These are phyloP conservation scores for Falcunculus frontatus DNA, from an alignment of 2,113 vertebrate genomes.

Conservation along the genomic window DNA sequence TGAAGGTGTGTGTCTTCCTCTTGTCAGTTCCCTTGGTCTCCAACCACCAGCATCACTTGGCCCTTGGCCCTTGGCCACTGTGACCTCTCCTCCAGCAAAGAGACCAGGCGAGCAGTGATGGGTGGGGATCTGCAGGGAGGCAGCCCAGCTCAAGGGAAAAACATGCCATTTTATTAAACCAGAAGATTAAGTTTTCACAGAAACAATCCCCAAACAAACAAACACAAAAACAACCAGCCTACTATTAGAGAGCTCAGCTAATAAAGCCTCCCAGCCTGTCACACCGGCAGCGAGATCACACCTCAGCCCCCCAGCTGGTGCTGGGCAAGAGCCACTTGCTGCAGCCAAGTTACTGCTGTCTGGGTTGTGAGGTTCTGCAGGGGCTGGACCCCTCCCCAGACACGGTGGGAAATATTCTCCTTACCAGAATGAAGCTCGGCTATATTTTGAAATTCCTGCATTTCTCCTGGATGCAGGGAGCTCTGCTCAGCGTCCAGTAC, in stretches of 20 bases:
- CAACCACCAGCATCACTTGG: background rate
- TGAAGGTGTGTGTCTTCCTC: background rate
- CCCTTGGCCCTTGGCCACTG: background rate
- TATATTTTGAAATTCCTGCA: background rate
- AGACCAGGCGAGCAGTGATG: fast-evolving
- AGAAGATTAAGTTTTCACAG: background rate
- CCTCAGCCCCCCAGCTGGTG: background rate
- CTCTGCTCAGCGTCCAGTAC: background rate
- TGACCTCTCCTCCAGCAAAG: background rate
- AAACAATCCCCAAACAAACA: background rate
- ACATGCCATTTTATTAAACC: background rate
- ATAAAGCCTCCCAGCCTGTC: background rate
- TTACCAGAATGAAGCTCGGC: background rate
- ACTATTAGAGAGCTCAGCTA: background rate
- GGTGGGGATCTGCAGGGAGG: background rate
- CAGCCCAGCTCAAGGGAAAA: background rate
- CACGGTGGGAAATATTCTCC: background rate
- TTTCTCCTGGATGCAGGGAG: background rate
- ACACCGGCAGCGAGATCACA: fast-evolving
- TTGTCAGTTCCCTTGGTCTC: background rate
- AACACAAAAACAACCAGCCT: background rate
- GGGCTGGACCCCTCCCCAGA: too few species aligned
- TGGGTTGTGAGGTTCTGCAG: background rate
- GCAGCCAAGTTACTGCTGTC: too few species aligned
- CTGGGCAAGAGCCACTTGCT: background rate